Base-by-base conservation (phyloP, 2,113 vertebrate genomes). In the Phalacrocorax carbo region DNA sequence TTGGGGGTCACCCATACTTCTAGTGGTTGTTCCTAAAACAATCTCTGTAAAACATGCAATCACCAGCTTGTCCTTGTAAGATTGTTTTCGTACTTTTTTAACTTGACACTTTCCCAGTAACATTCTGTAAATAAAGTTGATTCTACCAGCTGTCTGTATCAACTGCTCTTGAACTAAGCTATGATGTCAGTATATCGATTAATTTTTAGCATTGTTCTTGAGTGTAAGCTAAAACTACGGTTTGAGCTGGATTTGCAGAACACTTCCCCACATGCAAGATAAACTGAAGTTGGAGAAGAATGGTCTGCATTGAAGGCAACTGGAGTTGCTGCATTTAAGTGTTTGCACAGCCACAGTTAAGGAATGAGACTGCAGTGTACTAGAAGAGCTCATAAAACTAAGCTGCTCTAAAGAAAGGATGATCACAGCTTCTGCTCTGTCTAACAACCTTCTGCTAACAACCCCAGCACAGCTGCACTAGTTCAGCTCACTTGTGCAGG, bases 111-210 rank as follows among this genome's bases (percentile, higher is more conserved):
- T 96, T 96, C 95, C 96, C 90, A 88, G 89, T 97, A 96, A 94
- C 86, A 46, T 97, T 97, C 93, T 97, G 97, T 98, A 98, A 98
- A 98, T 98, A 98, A 98, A 97, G 96, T 96, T 90, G 94, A 95
- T 97, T 98, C 97, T 97, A 97, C 94, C 94, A 97, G 95, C 93
- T 92, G 18, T 76, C 88, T 79, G 88, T 96, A 92, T 91, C 71
- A 58, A 48, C 76, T 96, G 75, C 82, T 93, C 57, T 76, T 93
- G 65, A 90, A 42, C 82, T 82, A 15, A 40, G 52, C 34, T n/a
- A 10, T 11, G 5, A 3, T 44, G 18, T 34, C 7, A 23, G 4
- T 34, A 13, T 36, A n/a, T 20, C 49, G 42, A 42, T 15, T 23
- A 26, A 11, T 18, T 49, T n/a, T 64, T 21, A 40, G 21, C 7